Evolutionary conservation across 2,113 vertebrate species (phyloP), one percentile per base, ranked within the genome.

Genomic region (Corythoichthys haematopterus): DNA sequence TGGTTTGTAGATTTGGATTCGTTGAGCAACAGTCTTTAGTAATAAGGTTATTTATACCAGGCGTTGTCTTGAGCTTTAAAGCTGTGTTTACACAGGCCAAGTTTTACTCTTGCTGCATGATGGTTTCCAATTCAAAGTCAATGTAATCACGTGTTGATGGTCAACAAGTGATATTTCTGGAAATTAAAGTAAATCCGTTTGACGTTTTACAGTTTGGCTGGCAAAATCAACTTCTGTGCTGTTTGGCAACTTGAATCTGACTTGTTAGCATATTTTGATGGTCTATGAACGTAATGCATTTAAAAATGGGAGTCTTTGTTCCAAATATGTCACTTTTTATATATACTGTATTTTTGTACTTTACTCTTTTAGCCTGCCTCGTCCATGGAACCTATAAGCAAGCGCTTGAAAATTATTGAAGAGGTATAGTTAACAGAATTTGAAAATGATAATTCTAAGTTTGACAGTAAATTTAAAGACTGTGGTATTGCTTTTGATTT

Each of bases 381-480:
- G 12, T 91, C 91, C 2, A 87, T 92, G 89, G 92, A 92, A 68
- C 90, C 96, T 55, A 98, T 97, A 67, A 97, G 95, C 84, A 99
- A 99, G 86, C 94, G 97, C 65, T 89, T 99, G 89, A 99, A 99
- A 84, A 93, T 99, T 75, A 91, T 96, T 47, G 96, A 99, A 88
- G 96, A 98, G 94, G 97, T 98, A 85, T 71, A 88, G 47, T 7
- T 5, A 13, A 55, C 33, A n/a, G 15, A 13, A 14, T 36, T 48
- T 6, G 2, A 2, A 61, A 61, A 6, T 45, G 4, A 64, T 36
- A 51, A 36, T 3, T 36, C 28, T 0, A 9, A 4, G 2, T 57
- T 28, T 36, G 55, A 13, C 33, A 2, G 2, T 2, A 3, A 6
- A 10, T 38, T 65, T 50, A 2, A 36, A 13, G 48, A 28, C 3